These are phyloP conservation scores for Picus viridis DNA, from an alignment of 2,797 vertebrate genomes.

Conservation along the genomic window DNA sequence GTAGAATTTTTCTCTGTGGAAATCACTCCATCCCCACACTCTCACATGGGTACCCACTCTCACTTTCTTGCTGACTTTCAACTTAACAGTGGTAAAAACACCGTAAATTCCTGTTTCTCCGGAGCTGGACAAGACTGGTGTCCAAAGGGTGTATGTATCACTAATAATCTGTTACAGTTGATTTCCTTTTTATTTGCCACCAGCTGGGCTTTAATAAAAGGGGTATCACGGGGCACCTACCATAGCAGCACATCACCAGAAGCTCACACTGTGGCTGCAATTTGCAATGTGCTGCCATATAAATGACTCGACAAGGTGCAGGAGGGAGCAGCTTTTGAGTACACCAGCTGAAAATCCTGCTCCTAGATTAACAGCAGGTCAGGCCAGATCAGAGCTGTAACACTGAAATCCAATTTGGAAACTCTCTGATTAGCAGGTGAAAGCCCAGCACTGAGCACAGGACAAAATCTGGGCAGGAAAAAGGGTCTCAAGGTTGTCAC, in stretches of 20 bases:
- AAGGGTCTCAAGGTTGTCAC: neutral
- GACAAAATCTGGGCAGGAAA: neutral
- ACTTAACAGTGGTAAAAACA: neutral
- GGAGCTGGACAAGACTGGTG: neutral
- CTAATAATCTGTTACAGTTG: constrained; percentile 26
- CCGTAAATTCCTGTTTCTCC: neutral
- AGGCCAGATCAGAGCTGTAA: neutral
- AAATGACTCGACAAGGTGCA: neutral
- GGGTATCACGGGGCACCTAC: neutral
- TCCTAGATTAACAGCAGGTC: neutral
- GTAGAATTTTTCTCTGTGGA: neutral
- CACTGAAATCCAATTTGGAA: constrained; percentile 24
- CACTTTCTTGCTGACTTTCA: neutral
- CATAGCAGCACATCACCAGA: neutral
- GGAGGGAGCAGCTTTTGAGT: neutral
- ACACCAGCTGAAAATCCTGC: neutral
- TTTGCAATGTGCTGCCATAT: neutral
- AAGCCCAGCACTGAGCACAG: neutral
- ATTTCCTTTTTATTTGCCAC: constrained; percentile 15
- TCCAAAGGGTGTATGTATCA: neutral
- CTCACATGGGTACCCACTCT: neutral
- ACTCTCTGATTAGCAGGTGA: rapidly evolving
- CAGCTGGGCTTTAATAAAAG: constrained; percentile 25
- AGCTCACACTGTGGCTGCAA: neutral
- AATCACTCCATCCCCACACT: rapidly evolving